phyloP scores from a whole-genome alignment of 2,888 invertebrate genomes.

The Nymphalis polychloros region DNA sequence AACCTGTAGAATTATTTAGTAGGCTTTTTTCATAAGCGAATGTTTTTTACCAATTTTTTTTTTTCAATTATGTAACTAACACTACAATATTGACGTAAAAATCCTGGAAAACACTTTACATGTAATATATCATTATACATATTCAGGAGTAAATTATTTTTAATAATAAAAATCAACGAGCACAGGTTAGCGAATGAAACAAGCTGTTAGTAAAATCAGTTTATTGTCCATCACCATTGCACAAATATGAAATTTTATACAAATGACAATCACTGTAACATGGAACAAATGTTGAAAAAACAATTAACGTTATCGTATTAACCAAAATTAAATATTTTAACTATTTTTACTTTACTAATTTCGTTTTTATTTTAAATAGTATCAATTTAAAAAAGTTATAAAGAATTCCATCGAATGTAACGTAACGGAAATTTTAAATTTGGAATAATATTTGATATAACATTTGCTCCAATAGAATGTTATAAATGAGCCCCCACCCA shows the following conservation, averaged over 20 bases:
- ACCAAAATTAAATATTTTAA: no score
- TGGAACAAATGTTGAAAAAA: constrained; percentile 14
- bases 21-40: no score
- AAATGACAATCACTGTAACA: constrained; percentile 14
- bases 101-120: neutral
- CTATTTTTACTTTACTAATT: no score
- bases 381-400: no score
- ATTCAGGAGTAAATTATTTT: neutral
- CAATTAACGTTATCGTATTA: neutral
- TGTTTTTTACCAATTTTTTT: no score
- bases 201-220: constrained; percentile 61
- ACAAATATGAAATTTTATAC: constrained; percentile 22
- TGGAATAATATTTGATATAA: constrained; percentile 14
- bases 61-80: no score
- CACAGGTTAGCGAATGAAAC: constrained; percentile 57
- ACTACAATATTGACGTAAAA: no score
- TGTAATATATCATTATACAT: neutral
- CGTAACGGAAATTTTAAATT: no score
- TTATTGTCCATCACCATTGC: constrained; percentile 47
- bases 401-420: no score
- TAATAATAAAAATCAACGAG: neutral
- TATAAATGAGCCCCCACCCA: constrained; percentile 4
- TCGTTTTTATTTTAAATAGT: no score
- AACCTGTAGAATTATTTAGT: no score
- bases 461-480: constrained; percentile 17